A percentile compares a stretch with the other conserved stretches of the same genome.
Conservation (phyloP, 2,113 vertebrate genomes). For the Kryptolebias marmoratus region DNA sequence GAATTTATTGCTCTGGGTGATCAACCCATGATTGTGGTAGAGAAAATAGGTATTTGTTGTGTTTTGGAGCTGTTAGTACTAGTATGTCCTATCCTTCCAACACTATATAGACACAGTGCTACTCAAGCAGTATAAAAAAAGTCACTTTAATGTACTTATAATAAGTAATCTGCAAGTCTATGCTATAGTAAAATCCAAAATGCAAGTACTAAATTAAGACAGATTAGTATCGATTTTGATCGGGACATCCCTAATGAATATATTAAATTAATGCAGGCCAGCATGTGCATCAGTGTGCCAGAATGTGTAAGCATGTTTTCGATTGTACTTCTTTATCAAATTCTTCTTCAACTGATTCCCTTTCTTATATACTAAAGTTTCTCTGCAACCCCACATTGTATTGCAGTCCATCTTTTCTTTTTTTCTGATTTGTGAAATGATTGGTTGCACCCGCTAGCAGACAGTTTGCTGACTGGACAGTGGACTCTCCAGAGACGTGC, state of each 20-base stretch:
- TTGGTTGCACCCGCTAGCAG: constrained; percentile 74
- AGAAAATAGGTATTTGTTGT: no score
- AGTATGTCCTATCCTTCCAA: no score
- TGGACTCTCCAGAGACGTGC: constrained; percentile 78
- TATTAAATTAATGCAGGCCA: constrained; percentile 44
- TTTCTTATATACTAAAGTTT: constrained; percentile 28
- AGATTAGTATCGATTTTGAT: no score
- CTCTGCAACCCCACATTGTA: constrained; percentile 25
- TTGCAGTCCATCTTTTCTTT: constrained; percentile 29
- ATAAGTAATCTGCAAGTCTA: no score
- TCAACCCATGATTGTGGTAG: no score
- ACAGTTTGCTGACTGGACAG: constrained; percentile 83
- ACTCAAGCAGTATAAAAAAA: no score
- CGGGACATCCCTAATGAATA: neutral
- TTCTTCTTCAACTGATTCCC: constrained; percentile 54
- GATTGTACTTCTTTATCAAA: constrained; percentile 50
- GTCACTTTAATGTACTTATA: no score
- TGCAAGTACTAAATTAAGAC: no score
- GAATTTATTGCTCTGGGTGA: no score
- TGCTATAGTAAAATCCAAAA: no score
- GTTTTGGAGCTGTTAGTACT: no score
- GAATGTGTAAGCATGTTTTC: constrained; percentile 45
- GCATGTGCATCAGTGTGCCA: constrained; percentile 39
- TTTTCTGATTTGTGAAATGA: constrained; percentile 26
- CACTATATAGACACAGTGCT: no score